Conservation (phyloP, 2,888 invertebrate genomes). For the Orthosia gothica region DNA sequence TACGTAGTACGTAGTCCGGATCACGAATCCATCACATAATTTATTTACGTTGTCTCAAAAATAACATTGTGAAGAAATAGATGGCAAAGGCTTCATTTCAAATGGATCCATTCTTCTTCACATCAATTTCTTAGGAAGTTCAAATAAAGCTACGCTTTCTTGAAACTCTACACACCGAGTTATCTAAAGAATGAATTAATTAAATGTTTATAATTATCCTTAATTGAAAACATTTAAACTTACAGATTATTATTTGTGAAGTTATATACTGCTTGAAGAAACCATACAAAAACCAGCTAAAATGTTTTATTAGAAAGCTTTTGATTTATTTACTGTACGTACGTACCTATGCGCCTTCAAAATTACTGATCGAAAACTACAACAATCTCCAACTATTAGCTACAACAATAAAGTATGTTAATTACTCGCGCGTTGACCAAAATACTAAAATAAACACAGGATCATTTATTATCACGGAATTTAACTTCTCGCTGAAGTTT, state of each 20-base stretch:
- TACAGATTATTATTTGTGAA: background rate
- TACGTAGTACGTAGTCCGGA: no score
- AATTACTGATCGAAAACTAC: slow-evolving; percentile 11
- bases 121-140: slow-evolving; percentile 31
- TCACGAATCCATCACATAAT: slow-evolving; percentile 6
- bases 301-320: background rate
- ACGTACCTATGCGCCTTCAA: background rate
- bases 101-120: slow-evolving; percentile 35
- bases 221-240: slow-evolving; percentile 9
- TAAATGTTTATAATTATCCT: background rate
- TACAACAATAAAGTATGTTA: slow-evolving; percentile 44
- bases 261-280: slow-evolving; percentile 19
- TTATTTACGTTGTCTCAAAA: slow-evolving; percentile 23
- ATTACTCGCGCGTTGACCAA: slow-evolving; percentile 46
- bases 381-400: slow-evolving; percentile 8
- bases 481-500: slow-evolving; percentile 37
- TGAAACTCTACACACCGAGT: slow-evolving; percentile 6
- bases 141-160: slow-evolving; percentile 17
- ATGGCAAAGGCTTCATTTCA: slow-evolving; percentile 33
- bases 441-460: slow-evolving; percentile 44
- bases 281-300: no score
- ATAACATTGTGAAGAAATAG: slow-evolving; percentile 18
- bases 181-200: slow-evolving; percentile 12
- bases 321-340: background rate
- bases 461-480: slow-evolving; percentile 55